Evolutionary conservation across 2,888 invertebrate genomes (phyloP).

Genomic region (Amphipyra tragopoginis): DNA sequence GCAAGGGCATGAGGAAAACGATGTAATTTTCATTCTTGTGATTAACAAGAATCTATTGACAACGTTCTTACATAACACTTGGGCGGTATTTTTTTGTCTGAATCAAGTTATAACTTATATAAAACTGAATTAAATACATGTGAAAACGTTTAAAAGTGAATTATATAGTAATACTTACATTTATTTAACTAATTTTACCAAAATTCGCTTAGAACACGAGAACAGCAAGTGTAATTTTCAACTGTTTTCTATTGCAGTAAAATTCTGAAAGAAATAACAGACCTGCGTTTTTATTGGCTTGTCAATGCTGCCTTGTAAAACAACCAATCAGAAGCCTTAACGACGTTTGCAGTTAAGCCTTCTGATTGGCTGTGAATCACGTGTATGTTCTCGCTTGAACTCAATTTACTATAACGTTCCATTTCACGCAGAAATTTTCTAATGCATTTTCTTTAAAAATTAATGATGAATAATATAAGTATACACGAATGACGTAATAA

Average conservation of each 20-base stretch:
- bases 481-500: too few relatives aligned
- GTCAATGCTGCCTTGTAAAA: fast-evolving
- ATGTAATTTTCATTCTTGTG: conserved; percentile 39
- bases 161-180: conserved; percentile 58
- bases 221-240: conserved; percentile 59
- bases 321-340: conserved; percentile 41
- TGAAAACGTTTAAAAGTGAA: neutral
- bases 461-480: too few relatives aligned
- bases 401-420: conserved; percentile 19
- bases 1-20: conserved; percentile 18
- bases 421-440: neutral
- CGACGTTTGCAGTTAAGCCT: neutral
- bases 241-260: conserved; percentile 40
- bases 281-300: conserved; percentile 33
- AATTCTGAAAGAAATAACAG: neutral
- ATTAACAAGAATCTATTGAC: conserved; percentile 38
- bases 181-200: conserved; percentile 48
- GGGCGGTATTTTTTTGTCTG: conserved; percentile 6
- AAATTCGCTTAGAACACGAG: conserved; percentile 48
- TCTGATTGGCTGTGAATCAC: conserved; percentile 15
- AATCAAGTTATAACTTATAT: neutral
- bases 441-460: too few relatives aligned
- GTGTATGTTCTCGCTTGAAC: conserved; percentile 31
- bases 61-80: conserved; percentile 65
- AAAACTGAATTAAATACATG: neutral